phyloP scores from a whole-genome alignment of 2,113 vertebrate species.

The Buteo buteo region DNA sequence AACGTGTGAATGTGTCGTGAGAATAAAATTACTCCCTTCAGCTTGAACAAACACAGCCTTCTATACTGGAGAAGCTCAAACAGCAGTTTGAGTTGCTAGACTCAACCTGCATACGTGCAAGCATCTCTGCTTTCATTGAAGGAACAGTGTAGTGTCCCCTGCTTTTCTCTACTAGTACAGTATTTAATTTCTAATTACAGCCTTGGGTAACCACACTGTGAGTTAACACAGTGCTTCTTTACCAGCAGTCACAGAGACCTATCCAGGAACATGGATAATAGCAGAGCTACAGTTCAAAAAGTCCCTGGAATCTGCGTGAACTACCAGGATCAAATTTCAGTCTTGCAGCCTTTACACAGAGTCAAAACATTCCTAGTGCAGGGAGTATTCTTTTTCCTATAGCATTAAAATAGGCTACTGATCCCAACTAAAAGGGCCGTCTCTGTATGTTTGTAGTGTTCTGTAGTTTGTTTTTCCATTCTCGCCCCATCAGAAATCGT shows the following conservation, averaged over 20 bases:
- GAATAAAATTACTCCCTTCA: neutral
- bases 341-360: neutral
- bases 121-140: neutral
- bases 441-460: neutral
- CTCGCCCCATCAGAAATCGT: neutral
- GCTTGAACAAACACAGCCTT: neutral
- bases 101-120: neutral
- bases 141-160: neutral
- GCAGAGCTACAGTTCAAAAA: neutral
- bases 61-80: neutral
- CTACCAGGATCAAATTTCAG: neutral
- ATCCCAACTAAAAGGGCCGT: neutral
- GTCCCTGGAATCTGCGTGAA: neutral
- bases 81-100: neutral
- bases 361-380: neutral
- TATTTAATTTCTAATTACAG: neutral
- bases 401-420: neutral
- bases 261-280: neutral
- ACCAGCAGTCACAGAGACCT: neutral
- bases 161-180: neutral
- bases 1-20: neutral
- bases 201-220: neutral
- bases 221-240: neutral
- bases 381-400: neutral
- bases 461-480: neutral